Conservation (phyloP, 1,140 invertebrate species). For the Pristionchus pacificus region DNA sequence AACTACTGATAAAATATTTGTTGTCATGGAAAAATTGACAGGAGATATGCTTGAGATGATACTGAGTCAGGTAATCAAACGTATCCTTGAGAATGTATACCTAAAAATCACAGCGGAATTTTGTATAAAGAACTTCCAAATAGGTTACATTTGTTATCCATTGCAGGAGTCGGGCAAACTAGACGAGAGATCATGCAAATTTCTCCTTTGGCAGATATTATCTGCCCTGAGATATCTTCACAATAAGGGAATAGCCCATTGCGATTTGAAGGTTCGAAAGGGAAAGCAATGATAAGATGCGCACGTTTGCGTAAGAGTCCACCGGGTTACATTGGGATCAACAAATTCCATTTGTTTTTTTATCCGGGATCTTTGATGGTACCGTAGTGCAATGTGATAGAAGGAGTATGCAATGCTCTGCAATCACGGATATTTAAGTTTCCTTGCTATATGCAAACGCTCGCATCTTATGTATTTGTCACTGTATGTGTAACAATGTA, state of each 20-base stretch:
- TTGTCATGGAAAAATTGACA: constrained; percentile 68
- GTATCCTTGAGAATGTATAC: neutral
- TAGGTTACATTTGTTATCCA: neutral
- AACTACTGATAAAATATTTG: constrained; percentile 78
- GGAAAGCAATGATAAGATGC: too few species aligned
- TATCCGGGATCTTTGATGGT: too few species aligned
- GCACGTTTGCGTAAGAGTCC: too few species aligned
- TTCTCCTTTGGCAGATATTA: constrained; percentile 71
- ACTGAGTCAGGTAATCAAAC: constrained; percentile 63
- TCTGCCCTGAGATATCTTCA: constrained; percentile 93
- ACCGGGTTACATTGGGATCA: too few species aligned
- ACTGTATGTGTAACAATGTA: too few species aligned
- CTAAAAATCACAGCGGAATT: neutral
- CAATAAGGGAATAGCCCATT: constrained; percentile 73
- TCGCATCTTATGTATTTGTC: too few species aligned
- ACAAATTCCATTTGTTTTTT: too few species aligned
- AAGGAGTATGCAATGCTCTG: too few species aligned
- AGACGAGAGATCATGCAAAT: constrained; percentile 47
- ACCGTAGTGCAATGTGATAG: too few species aligned
- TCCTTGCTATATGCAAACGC: too few species aligned
- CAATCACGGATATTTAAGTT: too few species aligned
- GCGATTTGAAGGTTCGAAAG: constrained; percentile 81
- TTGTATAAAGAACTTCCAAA: neutral
- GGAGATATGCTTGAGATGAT: constrained; percentile 99
- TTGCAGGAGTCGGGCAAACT: constrained; percentile 46